phyloP scores from a whole-genome alignment of 2,888 invertebrate genomes.

The Amiota mariae region DNA sequence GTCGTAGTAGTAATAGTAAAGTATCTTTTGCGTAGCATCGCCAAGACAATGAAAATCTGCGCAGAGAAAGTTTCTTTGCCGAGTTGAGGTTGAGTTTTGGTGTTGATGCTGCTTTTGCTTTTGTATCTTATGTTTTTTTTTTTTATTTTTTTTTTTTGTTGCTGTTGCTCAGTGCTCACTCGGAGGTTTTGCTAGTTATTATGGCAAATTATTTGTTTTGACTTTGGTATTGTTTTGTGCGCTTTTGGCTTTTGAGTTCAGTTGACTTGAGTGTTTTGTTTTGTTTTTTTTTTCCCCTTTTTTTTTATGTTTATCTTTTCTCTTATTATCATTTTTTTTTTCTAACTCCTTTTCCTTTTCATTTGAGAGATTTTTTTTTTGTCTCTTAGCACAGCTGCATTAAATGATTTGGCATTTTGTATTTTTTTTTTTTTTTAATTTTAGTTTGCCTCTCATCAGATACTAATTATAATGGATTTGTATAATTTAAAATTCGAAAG shows the following conservation, averaged over 20 bases:
- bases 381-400: constrained; percentile 51
- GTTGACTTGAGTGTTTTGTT: constrained; percentile 44
- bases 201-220: constrained; percentile 66
- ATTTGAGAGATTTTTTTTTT: constrained; percentile 58
- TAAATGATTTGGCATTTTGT: constrained; percentile 38
- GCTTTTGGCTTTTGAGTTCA: constrained; percentile 6
- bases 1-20: background rate
- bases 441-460: constrained; percentile 22
- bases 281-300: constrained; percentile 16
- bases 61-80: constrained; percentile 25
- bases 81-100: constrained; percentile 16
- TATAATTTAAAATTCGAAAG: constrained; percentile 48
- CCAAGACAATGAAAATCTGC: constrained; percentile 28
- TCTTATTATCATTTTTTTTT: constrained; percentile 15
- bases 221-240: constrained; percentile 43
- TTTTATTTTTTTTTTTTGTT: constrained; percentile 36
- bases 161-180: background rate
- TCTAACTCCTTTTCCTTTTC: constrained; percentile 40
- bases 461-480: constrained; percentile 27
- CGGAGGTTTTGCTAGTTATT: constrained; percentile 56
- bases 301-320: constrained; percentile 12
- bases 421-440: constrained; percentile 43
- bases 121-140: constrained; percentile 33
- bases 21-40: constrained; percentile 13
- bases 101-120: constrained; percentile 27